Conservation (phyloP, 2,797 vertebrate genomes). For the Naso thynnoides region DNA sequence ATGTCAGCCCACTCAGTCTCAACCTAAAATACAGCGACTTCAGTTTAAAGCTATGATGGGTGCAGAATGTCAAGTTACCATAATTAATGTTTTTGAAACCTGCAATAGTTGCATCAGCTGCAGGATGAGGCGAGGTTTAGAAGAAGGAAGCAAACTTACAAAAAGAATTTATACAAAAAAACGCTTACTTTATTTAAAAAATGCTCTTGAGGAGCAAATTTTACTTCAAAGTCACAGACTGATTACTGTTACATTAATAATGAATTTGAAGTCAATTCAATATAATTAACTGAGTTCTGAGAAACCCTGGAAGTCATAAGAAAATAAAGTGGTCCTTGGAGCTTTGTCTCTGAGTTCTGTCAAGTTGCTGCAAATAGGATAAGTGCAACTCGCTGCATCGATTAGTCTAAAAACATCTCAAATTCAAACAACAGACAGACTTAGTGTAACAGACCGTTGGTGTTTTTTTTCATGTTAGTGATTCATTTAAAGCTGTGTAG, state of each 20-base stretch:
- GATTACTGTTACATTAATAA: background rate
- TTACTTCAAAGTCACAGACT: background rate
- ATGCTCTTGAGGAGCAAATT: background rate
- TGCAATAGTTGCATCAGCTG: background rate
- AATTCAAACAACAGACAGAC: background rate
- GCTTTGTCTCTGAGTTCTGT: background rate
- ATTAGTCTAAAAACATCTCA: background rate
- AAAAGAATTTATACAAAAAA: background rate
- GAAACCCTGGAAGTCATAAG: background rate
- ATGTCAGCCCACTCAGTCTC: constrained; percentile 38
- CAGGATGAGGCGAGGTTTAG: background rate
- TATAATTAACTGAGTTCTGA: background rate
- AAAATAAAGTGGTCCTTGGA: background rate
- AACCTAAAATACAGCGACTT: constrained; percentile 10
- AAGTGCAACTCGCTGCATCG: background rate
- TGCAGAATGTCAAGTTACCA: constrained; percentile 2
- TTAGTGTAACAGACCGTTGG: constrained; percentile 24
- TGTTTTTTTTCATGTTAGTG: constrained; percentile 62
- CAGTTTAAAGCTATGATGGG: background rate
- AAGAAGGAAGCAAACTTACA: constrained; percentile 10
- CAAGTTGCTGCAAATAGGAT: background rate
- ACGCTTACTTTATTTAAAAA: background rate
- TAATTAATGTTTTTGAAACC: background rate
- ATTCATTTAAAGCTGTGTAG: constrained; percentile 9
- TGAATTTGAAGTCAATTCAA: background rate